These are phyloP conservation scores for Magallana ariakensis DNA, from an alignment of 1,140 invertebrate species.

Conservation along the genomic window DNA sequence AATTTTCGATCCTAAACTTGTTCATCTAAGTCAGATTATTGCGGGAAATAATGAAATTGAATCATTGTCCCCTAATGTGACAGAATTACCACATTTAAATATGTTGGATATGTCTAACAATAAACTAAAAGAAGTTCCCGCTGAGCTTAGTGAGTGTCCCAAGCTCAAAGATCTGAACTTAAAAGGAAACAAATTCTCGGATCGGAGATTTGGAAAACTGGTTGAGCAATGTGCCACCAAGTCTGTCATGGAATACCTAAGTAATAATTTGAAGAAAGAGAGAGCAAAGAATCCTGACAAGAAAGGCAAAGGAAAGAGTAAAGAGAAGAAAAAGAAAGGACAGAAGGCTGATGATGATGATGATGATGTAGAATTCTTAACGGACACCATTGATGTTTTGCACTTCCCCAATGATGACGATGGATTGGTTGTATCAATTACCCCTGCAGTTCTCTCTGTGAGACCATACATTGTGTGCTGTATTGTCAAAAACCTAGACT, in stretches of 20 bases:
- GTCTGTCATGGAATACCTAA: slow-evolving; percentile 75
- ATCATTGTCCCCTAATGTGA: slow-evolving; percentile 83
- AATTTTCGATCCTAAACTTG: slow-evolving; percentile 83
- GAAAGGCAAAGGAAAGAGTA: slow-evolving; percentile 66
- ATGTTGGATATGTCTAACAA: slow-evolving; percentile 87
- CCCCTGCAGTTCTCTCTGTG: slow-evolving; percentile 82
- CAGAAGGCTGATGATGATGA: slow-evolving; percentile 60
- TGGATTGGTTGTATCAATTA: slow-evolving; percentile 82
- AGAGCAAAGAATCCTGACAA: slow-evolving; percentile 77
- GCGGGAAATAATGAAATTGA: slow-evolving; percentile 86
- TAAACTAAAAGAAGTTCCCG: slow-evolving; percentile 83
- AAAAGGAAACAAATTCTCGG: slow-evolving; percentile 87
- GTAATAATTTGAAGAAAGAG: slow-evolving; percentile 77
- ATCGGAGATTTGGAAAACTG: slow-evolving; percentile 87
- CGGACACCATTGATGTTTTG: slow-evolving; percentile 80
- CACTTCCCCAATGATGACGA: slow-evolving; percentile 82
- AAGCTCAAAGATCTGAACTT: slow-evolving; percentile 86
- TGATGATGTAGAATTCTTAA: slow-evolving; percentile 65
- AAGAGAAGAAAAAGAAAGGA: slow-evolving; percentile 68
- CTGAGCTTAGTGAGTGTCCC: slow-evolving; percentile 84
- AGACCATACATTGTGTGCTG: slow-evolving; percentile 88
- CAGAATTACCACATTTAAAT: slow-evolving; percentile 84
- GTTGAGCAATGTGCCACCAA: slow-evolving; percentile 79
- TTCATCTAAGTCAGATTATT: slow-evolving; percentile 85
- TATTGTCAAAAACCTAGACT: slow-evolving; percentile 84